A percentile compares a stretch with the other conserved stretches of the same genome.
These are phyloP conservation scores for Oxyteleia sp. DNA, from an alignment of 2,888 invertebrate species.

Conservation along the genomic window DNA sequence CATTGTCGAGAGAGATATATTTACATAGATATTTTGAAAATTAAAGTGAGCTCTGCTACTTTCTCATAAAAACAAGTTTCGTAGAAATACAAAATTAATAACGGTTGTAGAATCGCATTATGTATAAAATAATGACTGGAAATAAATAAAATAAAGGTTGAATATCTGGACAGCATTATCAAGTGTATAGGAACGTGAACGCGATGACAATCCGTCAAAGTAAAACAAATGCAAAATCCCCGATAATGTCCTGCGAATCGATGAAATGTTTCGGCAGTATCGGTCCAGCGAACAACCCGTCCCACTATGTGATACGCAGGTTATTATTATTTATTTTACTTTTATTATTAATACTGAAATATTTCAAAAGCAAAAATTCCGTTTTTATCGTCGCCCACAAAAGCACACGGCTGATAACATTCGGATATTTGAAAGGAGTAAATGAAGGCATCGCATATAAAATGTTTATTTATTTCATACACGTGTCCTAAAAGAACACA, in stretches of 20 bases:
- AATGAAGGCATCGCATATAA: not conserved
- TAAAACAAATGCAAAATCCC: constrained; percentile 26
- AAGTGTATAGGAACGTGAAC: constrained; percentile 32
- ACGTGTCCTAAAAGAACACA: too few species aligned
- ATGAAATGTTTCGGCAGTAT: constrained; percentile 61
- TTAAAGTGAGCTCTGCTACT: constrained; percentile 14
- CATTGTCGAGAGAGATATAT: constrained; percentile 1
- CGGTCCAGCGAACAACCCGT: constrained; percentile 48
- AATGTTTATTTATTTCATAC: not conserved
- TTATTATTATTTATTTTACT: constrained; percentile 31
- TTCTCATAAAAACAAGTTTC: not conserved
- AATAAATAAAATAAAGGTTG: not conserved
- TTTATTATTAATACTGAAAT: constrained; percentile 23
- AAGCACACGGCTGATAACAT: not conserved
- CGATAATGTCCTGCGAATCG: constrained; percentile 50
- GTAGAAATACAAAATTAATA: not conserved
- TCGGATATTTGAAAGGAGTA: not conserved
- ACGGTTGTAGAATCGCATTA: not conserved
- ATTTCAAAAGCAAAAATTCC: constrained; percentile 37
- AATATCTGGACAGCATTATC: not conserved
- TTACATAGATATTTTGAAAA: constrained; percentile 8
- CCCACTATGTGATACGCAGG: constrained; percentile 23
- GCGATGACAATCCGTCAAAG: constrained; percentile 27
- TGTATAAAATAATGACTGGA: not conserved
- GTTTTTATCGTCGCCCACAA: not conserved